phyloP scores from a whole-genome alignment of 1,140 invertebrate genomes.

The Caenorhabditis inopinata region DNA sequence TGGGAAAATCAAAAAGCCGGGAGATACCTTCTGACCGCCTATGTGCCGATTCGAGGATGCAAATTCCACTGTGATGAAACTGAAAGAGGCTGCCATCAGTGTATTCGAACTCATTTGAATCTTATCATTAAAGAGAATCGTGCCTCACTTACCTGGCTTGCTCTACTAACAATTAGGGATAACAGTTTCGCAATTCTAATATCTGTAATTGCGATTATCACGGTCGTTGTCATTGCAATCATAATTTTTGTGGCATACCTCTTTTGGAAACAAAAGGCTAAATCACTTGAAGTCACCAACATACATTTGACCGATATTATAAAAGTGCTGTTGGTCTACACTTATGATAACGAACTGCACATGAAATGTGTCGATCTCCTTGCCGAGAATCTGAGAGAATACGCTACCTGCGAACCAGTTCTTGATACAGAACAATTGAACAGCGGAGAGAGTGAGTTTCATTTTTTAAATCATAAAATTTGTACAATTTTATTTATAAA shows the following conservation, averaged over 20 bases:
- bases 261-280: neutral
- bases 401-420: neutral
- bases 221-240: neutral
- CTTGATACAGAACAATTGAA: neutral
- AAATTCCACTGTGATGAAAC: conserved; percentile 42
- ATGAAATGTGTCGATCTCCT: neutral
- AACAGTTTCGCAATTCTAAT: neutral
- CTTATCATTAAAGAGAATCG: conserved; percentile 50
- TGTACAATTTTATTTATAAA: neutral
- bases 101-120: conserved; percentile 54
- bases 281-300: neutral
- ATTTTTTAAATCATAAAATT: too few relatives aligned
- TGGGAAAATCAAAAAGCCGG: conserved; percentile 30
- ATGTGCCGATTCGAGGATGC: conserved; percentile 54
- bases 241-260: neutral
- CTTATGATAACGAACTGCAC: neutral
- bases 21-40: conserved; percentile 49
- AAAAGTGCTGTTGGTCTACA: neutral
- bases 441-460: neutral
- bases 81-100: conserved; percentile 22
- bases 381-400: neutral
- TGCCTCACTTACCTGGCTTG: conserved; percentile 45
- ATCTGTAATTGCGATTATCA: neutral
- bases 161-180: conserved; percentile 15
- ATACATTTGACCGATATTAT: neutral